phyloP scores from a whole-genome alignment of 2,888 invertebrate species.

The Drosophila cracens region DNA sequence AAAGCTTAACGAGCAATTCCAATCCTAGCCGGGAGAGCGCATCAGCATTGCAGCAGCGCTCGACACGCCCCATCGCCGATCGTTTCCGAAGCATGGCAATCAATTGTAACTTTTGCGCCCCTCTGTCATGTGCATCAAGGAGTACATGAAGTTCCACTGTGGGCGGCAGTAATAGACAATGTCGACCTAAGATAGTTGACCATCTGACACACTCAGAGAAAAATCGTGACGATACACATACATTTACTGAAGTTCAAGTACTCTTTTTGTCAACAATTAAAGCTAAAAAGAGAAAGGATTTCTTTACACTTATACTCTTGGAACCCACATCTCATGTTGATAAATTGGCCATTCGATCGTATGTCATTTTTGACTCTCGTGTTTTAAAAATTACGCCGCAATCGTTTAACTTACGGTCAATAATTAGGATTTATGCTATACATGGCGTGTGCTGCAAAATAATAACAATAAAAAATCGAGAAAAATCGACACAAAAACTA shows the following conservation, averaged over 20 bases:
- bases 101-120: conserved; percentile 69
- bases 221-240: not conserved
- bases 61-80: conserved; percentile 20
- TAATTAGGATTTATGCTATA: not conserved
- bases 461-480: not conserved
- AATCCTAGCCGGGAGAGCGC: not conserved
- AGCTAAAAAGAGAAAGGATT: not conserved
- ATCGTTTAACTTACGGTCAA: not conserved
- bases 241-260: not conserved
- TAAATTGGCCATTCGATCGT: too few species aligned
- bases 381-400: not conserved
- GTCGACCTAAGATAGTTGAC: conserved; percentile 17
- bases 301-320: not conserved
- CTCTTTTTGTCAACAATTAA: not conserved
- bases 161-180: conserved; percentile 18
- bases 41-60: not conserved
- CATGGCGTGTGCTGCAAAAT: not conserved
- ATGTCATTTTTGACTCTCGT: not conserved
- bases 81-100: conserved; percentile 76
- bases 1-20: conserved; percentile 3
- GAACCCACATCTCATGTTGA: not conserved
- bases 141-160: conserved; percentile 76
- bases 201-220: conserved; percentile 1
- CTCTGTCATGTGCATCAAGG: conserved; percentile 74
- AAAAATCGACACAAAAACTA: conserved; percentile 1